Evolutionary conservation across 1,140 invertebrate genomes (phyloP), one percentile per base, ranked within the genome.

Genomic region (Dryas iulia): DNA sequence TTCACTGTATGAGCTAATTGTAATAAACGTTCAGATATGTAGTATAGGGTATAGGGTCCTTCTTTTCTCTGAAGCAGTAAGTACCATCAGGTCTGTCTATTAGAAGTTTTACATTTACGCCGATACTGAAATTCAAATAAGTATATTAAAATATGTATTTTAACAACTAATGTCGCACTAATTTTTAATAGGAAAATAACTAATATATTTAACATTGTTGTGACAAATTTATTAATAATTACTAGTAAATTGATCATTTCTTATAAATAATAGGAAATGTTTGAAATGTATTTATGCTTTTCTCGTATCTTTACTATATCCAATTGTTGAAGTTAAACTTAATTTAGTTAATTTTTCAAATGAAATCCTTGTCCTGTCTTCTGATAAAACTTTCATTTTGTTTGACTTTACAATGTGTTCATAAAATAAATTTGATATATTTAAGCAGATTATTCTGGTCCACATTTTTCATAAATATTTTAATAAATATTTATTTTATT

Each of bases 341-440:
- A 98, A 99, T 94, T 99, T 98, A 1, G 97, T 94, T 68, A 99
- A 86, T 92, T 99, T 99, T 87, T 98, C 96, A 76, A 99, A 98
- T 54, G 99, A 94, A 59, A 96, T 94, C 89, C 96, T 96, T 0
- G 97, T 98, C 86, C 97, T 96, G 87, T 98, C 97, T 73, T 98
- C 97, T 6, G 96, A 97, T 78, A 99, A 92, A 59, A 97, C 95
- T 79, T 97, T 97, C 98, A 99, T 99, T 78, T 83, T 91, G 12
- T 18, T 39, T 35, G 53, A 59, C 64, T 73, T 73, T 66, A 57
- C 53, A 24, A 26, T 33, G 39, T 66, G 73, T 61, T 31, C 70
- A 53, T 21, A 66, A 67, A 47, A 0, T 71, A 75, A 7, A 66
- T 28, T 53, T 72, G 66, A 76, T n/a, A n/a, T n/a, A n/a, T n/a